Conservation (phyloP, 2,888 invertebrate genomes). For the Polydrusus cervinus region DNA sequence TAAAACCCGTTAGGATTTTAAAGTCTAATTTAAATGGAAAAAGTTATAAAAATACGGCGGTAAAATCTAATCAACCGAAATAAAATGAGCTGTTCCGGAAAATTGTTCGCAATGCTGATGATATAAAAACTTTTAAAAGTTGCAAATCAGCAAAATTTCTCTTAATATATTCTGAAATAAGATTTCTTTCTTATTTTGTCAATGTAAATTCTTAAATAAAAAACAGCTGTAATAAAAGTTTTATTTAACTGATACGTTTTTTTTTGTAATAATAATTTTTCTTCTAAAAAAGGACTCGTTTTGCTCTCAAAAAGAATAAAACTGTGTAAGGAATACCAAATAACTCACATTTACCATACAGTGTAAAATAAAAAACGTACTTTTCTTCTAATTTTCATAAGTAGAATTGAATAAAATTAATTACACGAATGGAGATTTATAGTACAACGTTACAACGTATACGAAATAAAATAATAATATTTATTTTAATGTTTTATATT, state of each 20-base stretch:
- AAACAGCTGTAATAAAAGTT: slow-evolving; percentile 8
- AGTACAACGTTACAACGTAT: no score
- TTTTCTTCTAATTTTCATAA: no score
- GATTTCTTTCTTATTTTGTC: slow-evolving; percentile 36
- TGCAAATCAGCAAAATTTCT: slow-evolving; percentile 49
- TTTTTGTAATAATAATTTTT: neutral
- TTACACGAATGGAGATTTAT: no score
- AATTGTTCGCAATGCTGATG: slow-evolving; percentile 46
- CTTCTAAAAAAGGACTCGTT: neutral
- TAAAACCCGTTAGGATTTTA: slow-evolving; percentile 49
- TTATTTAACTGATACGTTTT: neutral
- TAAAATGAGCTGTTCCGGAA: slow-evolving; percentile 48
- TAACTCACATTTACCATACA: no score
- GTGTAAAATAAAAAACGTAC: no score
- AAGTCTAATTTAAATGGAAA: slow-evolving; percentile 54
- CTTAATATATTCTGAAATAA: slow-evolving; percentile 42
- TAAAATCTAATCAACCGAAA: slow-evolving; percentile 49
- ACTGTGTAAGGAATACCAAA: no score
- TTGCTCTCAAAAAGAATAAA: no score
- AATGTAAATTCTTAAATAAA: slow-evolving; percentile 25
- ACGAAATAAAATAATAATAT: no score
- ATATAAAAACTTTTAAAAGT: slow-evolving; percentile 52
- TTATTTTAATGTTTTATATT: no score
- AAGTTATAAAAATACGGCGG: slow-evolving; percentile 53
- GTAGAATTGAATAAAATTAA: no score